Evolutionary conservation across 2,797 vertebrate species (phyloP).

Genomic region (Acanthis flammea): DNA sequence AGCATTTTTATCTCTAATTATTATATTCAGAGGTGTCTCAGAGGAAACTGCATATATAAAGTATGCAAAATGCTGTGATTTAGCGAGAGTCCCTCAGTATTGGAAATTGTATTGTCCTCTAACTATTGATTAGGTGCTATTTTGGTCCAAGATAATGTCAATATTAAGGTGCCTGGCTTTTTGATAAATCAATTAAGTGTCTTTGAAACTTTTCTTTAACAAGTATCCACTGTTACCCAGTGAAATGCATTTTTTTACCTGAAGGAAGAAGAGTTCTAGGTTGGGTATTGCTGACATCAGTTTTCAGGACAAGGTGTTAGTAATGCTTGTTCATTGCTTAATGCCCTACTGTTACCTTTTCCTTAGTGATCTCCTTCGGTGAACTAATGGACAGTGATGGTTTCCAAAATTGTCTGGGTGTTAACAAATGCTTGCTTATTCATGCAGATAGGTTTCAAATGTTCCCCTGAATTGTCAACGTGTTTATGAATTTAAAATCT

Average conservation of each 20-base stretch:
- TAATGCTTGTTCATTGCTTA: not conserved
- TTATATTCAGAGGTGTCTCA: not conserved
- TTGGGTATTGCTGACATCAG: not conserved
- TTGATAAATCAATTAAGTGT: not conserved
- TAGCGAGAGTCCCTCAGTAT: not conserved
- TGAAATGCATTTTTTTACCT: constrained; percentile 18
- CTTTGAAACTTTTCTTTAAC: not conserved
- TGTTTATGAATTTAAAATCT: not conserved
- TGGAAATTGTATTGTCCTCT: not conserved
- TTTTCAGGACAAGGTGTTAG: not conserved
- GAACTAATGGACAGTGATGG: not conserved
- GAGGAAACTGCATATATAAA: not conserved
- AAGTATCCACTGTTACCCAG: not conserved
- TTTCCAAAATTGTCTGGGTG: not conserved
- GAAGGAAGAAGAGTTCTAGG: not conserved
- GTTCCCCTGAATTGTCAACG: not conserved
- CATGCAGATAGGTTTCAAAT: not conserved
- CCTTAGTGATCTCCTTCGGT: not conserved
- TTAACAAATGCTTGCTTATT: not conserved
- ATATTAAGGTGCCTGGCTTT: not conserved
- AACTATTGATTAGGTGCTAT: not conserved
- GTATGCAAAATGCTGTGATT: not conserved
- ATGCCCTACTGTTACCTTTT: not conserved
- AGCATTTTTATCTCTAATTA: constrained; percentile 19
- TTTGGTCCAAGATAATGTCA: not conserved